These are phyloP conservation scores for Tenualosa ilisha DNA, from an alignment of 2,797 vertebrate genomes.

Conservation along the genomic window DNA sequence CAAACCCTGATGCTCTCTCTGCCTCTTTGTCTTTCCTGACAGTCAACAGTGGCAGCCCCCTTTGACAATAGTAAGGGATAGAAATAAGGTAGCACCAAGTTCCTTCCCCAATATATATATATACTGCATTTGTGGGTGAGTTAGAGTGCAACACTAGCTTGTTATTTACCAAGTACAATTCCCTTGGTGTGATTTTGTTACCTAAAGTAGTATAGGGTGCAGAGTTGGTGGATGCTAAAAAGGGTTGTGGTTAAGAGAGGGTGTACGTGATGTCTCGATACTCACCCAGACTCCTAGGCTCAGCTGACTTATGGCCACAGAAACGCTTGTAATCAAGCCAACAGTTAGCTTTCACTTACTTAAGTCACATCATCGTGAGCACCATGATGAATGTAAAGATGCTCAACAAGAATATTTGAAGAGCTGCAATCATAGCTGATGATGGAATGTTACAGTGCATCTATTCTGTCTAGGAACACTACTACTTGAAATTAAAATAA, in stretches of 20 bases:
- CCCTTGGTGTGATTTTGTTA: not conserved
- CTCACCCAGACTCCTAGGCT: not conserved
- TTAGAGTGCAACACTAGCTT: not conserved
- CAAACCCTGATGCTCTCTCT: slow-evolving; percentile 29
- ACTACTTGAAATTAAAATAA: not conserved
- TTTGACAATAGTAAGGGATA: not conserved
- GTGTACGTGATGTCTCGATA: not conserved
- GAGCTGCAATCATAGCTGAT: not conserved
- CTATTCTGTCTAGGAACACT: not conserved
- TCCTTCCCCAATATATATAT: not conserved
- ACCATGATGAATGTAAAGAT: not conserved
- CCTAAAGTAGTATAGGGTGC: not conserved
- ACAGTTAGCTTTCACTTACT: not conserved
- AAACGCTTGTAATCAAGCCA: not conserved
- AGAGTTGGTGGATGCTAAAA: not conserved
- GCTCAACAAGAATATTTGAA: not conserved
- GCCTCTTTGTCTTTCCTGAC: slow-evolving; percentile 19
- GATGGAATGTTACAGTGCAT: not conserved
- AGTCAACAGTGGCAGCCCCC: slow-evolving; percentile 1
- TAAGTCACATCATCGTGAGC: not conserved
- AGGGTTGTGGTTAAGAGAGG: not conserved
- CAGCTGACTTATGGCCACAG: not conserved
- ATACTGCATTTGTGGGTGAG: not conserved
- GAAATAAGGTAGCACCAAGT: not conserved
- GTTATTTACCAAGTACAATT: not conserved